Conservation (phyloP, 2,888 invertebrate genomes). For the Boloria selene region DNA sequence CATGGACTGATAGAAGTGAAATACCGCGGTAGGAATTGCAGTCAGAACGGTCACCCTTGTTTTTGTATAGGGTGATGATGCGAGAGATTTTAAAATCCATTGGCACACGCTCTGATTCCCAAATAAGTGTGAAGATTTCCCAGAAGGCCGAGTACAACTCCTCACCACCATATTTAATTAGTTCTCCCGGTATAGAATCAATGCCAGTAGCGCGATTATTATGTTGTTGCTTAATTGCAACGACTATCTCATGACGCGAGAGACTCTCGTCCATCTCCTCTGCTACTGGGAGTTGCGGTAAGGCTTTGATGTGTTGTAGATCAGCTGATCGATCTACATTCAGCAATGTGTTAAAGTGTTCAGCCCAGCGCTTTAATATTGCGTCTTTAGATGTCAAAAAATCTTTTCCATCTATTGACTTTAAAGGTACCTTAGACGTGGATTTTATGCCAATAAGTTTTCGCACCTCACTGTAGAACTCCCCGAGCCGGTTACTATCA, state of each 20-base stretch:
- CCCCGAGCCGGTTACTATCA: conserved; percentile 31
- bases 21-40: conserved; percentile 5
- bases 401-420: conserved; percentile 7
- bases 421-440: conserved; percentile 3
- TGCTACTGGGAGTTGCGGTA: conserved; percentile 12
- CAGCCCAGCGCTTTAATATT: conserved; percentile 32
- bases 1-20: not conserved
- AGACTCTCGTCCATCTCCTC: conserved; percentile 22
- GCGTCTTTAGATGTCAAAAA: conserved; percentile 23
- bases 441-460: conserved; percentile 17
- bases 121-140: conserved; percentile 31
- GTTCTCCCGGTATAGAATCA: conserved; percentile 33
- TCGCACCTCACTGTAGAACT: conserved; percentile 28
- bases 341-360: conserved; percentile 35
- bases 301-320: conserved; percentile 17
- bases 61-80: too few relatives aligned
- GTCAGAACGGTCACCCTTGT: not conserved
- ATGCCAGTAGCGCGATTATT: conserved; percentile 34
- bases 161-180: conserved; percentile 36
- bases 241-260: conserved; percentile 27
- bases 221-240: conserved; percentile 29
- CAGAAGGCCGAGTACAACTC: conserved; percentile 21
- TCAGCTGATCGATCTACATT: conserved; percentile 18
- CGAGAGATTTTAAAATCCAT: not conserved
- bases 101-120: conserved; percentile 32